These are phyloP conservation scores for Hucho hucho DNA, from an alignment of 2,113 vertebrate species.

Conservation along the genomic window DNA sequence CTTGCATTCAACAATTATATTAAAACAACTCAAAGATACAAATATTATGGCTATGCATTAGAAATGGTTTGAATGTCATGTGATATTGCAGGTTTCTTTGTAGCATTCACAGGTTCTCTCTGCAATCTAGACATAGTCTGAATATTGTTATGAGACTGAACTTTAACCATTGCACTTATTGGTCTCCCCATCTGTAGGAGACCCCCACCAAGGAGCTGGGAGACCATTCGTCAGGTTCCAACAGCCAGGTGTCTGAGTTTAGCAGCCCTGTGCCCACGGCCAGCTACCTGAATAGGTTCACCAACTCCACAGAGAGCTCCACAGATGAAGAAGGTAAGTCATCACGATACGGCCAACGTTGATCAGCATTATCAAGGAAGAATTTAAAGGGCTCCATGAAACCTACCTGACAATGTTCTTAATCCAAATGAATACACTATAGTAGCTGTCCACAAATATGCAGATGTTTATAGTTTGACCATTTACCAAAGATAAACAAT, in stretches of 20 bases:
- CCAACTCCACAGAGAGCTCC: conserved; percentile 89
- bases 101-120: background rate
- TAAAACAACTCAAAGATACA: too few species aligned
- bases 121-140: too few species aligned
- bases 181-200: conserved; percentile 76
- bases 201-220: conserved; percentile 94
- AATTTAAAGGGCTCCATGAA: too few species aligned
- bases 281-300: conserved; percentile 82
- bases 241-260: conserved; percentile 71
- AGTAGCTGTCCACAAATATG: too few species aligned
- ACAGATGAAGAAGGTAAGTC: conserved; percentile 95
- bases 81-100: background rate
- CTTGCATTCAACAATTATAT: too few species aligned
- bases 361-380: too few species aligned
- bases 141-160: background rate
- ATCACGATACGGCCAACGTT: background rate
- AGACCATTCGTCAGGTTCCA: conserved; percentile 72
- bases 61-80: too few species aligned
- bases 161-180: background rate
- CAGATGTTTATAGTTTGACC: too few species aligned
- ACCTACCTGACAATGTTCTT: too few species aligned
- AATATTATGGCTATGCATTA: too few species aligned
- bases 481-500: too few species aligned
- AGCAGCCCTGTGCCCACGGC: conserved; percentile 67
- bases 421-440: too few species aligned